Conservation (phyloP, 2,113 vertebrate species). For the Hirundichthys speculiger region DNA sequence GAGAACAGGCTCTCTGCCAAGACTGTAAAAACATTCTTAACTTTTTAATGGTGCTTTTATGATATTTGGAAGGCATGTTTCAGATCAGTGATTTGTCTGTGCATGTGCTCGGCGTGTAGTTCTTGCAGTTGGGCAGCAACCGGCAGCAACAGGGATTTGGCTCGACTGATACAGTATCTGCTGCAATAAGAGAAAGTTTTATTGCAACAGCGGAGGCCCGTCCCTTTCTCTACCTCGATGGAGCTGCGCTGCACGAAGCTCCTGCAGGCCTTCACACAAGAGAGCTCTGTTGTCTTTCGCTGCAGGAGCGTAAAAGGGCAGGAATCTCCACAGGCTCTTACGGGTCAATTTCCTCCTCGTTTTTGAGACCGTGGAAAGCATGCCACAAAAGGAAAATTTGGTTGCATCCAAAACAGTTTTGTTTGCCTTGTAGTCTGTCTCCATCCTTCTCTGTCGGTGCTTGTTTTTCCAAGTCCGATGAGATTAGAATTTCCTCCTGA, state of each 20-base stretch:
- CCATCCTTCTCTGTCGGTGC: neutral
- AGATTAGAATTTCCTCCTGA: constrained; percentile 34
- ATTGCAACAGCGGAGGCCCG: constrained; percentile 51
- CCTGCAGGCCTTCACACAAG: constrained; percentile 42
- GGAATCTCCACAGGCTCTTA: constrained; percentile 70
- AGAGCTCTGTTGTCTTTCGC: constrained; percentile 73
- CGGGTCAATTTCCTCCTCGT: constrained; percentile 75
- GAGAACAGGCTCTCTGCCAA: constrained; percentile 14
- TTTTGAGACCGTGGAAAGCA: constrained; percentile 56
- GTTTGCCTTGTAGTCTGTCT: constrained; percentile 6
- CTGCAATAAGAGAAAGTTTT: constrained; percentile 56
- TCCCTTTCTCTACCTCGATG: constrained; percentile 59
- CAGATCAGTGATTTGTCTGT: constrained; percentile 13
- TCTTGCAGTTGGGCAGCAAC: constrained; percentile 2
- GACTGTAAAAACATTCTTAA: constrained; percentile 49
- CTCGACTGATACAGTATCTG: constrained; percentile 47
- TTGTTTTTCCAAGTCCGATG: constrained; percentile 35
- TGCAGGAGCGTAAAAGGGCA: constrained; percentile 63
- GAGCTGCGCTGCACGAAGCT: constrained; percentile 51
- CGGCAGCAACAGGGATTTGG: neutral
- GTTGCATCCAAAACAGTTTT: constrained; percentile 17
- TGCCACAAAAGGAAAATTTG: constrained; percentile 63
- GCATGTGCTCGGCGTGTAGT: neutral
- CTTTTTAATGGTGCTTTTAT: constrained; percentile 28
- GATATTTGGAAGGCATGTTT: constrained; percentile 2